Evolutionary conservation across 1,140 invertebrate species (phyloP).

Genomic region (Macrocentrus cingulum): DNA sequence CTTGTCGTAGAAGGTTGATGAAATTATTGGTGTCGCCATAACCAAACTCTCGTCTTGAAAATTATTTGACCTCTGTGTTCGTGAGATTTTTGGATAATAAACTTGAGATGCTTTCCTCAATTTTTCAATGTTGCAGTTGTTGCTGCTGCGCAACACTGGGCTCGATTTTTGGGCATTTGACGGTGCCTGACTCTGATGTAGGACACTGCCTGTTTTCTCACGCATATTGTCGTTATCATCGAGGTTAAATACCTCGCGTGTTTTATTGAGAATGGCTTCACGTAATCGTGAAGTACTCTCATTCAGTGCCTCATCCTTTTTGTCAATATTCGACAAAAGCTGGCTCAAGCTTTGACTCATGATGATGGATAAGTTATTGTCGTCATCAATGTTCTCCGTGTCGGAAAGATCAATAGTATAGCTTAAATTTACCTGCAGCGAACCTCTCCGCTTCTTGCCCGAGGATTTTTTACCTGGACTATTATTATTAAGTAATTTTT

Average conservation of each 20-base stretch:
- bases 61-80: neutral
- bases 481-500: no score
- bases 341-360: conserved; percentile 17
- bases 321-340: conserved; percentile 22
- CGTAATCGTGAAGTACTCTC: conserved; percentile 35
- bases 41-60: neutral
- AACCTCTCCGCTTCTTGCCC: conserved; percentile 31
- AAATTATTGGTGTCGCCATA: neutral
- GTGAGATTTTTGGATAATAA: neutral
- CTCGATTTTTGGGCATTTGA: neutral
- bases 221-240: conserved; percentile 34
- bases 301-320: conserved; percentile 30
- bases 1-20: neutral
- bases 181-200: conserved; percentile 10
- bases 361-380: conserved; percentile 11
- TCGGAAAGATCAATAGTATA: conserved; percentile 33
- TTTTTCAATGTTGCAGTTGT: neutral
- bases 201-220: conserved; percentile 32
- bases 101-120: neutral
- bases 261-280: conserved; percentile 41
- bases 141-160: neutral
- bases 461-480: no score
- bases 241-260: conserved; percentile 38
- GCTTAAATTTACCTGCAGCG: conserved; percentile 46
- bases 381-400: conserved; percentile 29